Conservation (phyloP, 2,888 invertebrate species). For the Morinoia aosen region DNA sequence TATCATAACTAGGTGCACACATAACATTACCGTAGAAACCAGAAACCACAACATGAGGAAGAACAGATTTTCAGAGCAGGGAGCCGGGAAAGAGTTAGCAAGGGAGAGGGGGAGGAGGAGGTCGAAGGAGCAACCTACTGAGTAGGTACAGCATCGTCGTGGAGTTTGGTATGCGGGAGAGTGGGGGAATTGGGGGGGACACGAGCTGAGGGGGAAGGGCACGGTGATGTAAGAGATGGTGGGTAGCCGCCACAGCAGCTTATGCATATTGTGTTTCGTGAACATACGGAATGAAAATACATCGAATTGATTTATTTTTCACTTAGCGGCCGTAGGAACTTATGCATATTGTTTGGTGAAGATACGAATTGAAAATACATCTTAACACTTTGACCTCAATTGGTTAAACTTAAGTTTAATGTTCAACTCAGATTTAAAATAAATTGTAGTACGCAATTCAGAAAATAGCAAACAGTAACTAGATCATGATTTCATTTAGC, state of each 20-base stretch:
- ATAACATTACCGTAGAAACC: neutral
- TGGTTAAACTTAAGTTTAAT: no score
- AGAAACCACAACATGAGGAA: neutral
- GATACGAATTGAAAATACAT: no score
- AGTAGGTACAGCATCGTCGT: neutral
- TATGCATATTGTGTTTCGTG: neutral
- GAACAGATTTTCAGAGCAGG: neutral
- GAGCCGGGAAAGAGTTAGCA: neutral
- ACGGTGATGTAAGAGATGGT: constrained; percentile 29
- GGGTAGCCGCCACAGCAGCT: neutral
- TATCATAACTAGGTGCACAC: neutral
- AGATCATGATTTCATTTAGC: no score
- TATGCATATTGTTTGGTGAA: no score
- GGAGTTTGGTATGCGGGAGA: constrained; percentile 31
- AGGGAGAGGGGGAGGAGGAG: neutral
- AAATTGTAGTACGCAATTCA: no score
- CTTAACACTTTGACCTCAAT: no score
- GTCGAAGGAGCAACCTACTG: neutral
- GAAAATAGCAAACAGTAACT: no score
- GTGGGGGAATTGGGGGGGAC: neutral
- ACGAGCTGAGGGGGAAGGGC: neutral
- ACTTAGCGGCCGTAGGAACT: no score
- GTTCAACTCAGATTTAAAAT: no score
- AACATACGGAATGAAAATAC: neutral
- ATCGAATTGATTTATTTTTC: neutral